Base-by-base conservation (phyloP, 2,888 invertebrate species). In the Acronicta leporina region DNA sequence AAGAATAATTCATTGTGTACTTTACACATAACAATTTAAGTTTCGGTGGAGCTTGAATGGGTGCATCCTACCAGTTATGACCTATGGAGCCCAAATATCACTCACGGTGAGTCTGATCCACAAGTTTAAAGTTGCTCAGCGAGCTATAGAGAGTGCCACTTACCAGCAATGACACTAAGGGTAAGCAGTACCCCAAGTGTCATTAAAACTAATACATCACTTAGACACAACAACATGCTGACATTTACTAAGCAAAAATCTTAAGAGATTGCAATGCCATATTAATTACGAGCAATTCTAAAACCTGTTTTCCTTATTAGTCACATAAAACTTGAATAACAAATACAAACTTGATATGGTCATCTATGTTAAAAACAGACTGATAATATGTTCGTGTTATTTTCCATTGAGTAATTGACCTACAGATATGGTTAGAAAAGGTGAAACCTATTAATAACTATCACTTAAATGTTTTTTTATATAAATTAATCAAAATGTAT, bases 121-220 rank as follows among this genome's bases (percentile, higher is more conserved):
- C n/a, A n/a, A n/a, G n/a, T n/a, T n/a, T n/a, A n/a, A n/a, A n/a
- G n/a, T n/a, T n/a, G n/a, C n/a, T n/a, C n/a, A n/a, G n/a, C n/a
- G n/a, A n/a, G n/a, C n/a, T n/a, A n/a, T n/a, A n/a, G n/a, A n/a
- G n/a, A n/a, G n/a, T n/a, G n/a, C n/a, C 16, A 20, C 52, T 68
- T 68, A 68, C 74, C 73, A 51, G 44, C 27, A 38, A 35, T 49
- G 2, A 62, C 33, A 73, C 74, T 73, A 0, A 55, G 30, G 7
- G 69, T 68, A 20, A 68, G 52, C 3, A 73, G 16, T 20, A 74
- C 20, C 41, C 74, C 68, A 16, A 68, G 43, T 9, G 61, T 60
- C 2, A 74, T 41, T 47, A 74, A 73, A 42, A 73, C 63, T 44
- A 69, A 5, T 40, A 68, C 53, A 73, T 73, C 51, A 61, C 74